Evolutionary conservation across 2,797 vertebrate genomes (phyloP).

Genomic region (Pampus argenteus): DNA sequence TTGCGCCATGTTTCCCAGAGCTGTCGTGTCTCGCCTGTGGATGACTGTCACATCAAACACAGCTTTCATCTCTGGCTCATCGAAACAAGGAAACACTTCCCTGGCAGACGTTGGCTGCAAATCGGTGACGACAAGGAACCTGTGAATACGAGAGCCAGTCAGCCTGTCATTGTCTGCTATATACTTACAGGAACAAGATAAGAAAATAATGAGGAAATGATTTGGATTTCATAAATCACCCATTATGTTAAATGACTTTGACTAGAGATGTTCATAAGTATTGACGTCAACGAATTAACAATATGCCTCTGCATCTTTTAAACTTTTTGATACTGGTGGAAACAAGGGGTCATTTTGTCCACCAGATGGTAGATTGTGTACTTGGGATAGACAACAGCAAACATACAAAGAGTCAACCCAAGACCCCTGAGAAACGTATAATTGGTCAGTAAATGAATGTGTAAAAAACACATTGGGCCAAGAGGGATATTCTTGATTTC

Average conservation of each 20-base stretch:
- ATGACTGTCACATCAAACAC: conserved; percentile 76
- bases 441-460: not conserved
- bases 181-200: not conserved
- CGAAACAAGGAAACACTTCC: conserved; percentile 86
- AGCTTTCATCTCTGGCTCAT: conserved; percentile 87
- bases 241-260: not conserved
- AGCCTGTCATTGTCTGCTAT: not conserved
- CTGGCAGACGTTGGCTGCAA: conserved; percentile 80
- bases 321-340: not conserved
- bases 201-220: not conserved
- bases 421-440: not conserved
- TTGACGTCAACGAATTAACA: not conserved
- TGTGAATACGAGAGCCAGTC: conserved; percentile 40
- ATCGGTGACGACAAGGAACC: conserved; percentile 76
- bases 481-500: not conserved
- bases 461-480: not conserved
- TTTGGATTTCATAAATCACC: not conserved
- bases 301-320: not conserved
- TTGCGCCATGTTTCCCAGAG: conserved; percentile 50
- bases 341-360: not conserved
- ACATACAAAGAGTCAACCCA: not conserved
- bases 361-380: not conserved
- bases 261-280: not conserved
- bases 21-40: conserved; percentile 56
- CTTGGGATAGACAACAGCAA: not conserved